Base-by-base conservation (phyloP, 2,797 vertebrate species). In the Cyprinella venusta region DNA sequence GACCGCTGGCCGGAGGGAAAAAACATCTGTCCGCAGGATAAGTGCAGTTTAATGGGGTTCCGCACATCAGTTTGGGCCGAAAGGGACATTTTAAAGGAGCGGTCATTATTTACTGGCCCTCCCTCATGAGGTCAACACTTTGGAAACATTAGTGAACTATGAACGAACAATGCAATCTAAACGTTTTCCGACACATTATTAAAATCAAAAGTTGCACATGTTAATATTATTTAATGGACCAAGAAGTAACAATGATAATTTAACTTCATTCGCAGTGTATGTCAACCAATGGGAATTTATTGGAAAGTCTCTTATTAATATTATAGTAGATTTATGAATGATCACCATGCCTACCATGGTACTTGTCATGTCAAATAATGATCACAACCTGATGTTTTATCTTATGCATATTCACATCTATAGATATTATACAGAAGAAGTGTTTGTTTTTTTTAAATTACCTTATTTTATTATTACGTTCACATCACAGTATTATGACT, bases 21-120 rank as follows among this genome's bases (percentile, higher is more conserved):
- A n/a, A 77, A 13, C 18, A 26, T 65, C 64, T 13, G 56, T 83
- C 71, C 36, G 4, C 19, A 40, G 72, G 61, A 68, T 79, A 78
- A 75, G 42, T 78, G 26, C 68, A 64, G 42, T 26, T 56, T 64
- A 82, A 84, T 76, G 38, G 71, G 36, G 24, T 63, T 33, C 33
- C 45, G 13, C 16, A 19, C 16, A 19, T 79, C 42, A 36, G 45
- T 30, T 36, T 56, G 26, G 15, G 18, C 42, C 18, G 24, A 59
- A 21, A 64, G 61, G 26, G 45, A 19, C 21, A 3, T 56, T 75
- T 30, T 67, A 19, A 12, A 33, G 30, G 13, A 78, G n/a, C 38
- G 6, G 18, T 7, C 30, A n/a, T 74, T 74, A 54, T 74, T 54
- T 52, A 36, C 48, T 48, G 4, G 6, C 2, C 40, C 13, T 45